These are phyloP conservation scores for Clarias fuscus DNA, from an alignment of 2,797 vertebrate species.

Conservation along the genomic window DNA sequence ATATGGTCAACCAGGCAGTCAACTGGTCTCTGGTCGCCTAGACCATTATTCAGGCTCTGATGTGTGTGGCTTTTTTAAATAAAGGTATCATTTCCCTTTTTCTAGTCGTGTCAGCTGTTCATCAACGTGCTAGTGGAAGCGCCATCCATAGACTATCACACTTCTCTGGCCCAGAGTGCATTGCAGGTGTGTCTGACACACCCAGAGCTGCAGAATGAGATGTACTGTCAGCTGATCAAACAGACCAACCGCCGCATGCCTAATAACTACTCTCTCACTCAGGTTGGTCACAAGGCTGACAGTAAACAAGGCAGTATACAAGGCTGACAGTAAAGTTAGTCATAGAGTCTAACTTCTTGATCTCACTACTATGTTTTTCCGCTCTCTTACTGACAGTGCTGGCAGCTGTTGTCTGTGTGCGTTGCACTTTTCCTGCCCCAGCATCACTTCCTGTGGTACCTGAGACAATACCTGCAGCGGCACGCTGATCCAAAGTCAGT, in stretches of 20 bases:
- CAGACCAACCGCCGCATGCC: slow-evolving; percentile 84
- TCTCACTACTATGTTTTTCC: background rate
- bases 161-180: slow-evolving; percentile 91
- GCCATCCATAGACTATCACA: slow-evolving; percentile 91
- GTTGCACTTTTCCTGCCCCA: slow-evolving; percentile 93
- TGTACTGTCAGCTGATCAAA: slow-evolving; percentile 94
- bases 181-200: slow-evolving; percentile 93
- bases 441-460: slow-evolving; percentile 94
- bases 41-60: no score
- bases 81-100: slow-evolving; percentile 12
- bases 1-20: no score
- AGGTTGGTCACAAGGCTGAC: slow-evolving; percentile 73
- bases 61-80: no score
- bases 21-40: no score
- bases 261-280: slow-evolving; percentile 85
- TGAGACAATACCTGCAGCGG: slow-evolving; percentile 86
- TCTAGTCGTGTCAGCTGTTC: slow-evolving; percentile 94
- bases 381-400: slow-evolving; percentile 76
- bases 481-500: slow-evolving; percentile 87
- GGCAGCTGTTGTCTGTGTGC: slow-evolving; percentile 94
- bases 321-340: background rate
- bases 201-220: slow-evolving; percentile 92
- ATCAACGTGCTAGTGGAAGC: slow-evolving; percentile 94
- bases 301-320: background rate
- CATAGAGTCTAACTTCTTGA: background rate